Conservation (phyloP, 1,140 invertebrate species). For the Notospermus geniculatus region DNA sequence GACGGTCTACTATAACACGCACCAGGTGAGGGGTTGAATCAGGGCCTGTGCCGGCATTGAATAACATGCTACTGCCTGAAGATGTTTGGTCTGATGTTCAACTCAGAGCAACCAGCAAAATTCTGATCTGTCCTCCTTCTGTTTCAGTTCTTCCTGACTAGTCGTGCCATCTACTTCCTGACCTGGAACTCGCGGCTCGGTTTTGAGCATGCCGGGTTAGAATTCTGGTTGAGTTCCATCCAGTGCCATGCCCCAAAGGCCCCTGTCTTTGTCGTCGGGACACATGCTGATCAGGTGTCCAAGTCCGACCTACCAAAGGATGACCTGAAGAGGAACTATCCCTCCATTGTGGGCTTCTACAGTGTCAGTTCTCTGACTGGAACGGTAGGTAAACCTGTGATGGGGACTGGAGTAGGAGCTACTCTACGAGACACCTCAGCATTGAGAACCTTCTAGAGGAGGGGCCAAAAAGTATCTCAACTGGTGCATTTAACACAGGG, state of each 20-base stretch:
- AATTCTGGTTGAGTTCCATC: constrained; percentile 55
- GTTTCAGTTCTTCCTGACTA: constrained; percentile 55
- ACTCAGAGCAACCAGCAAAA: too few relatives aligned
- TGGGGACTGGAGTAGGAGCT: too few relatives aligned
- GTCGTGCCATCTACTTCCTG: constrained; percentile 50
- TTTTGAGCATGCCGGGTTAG: constrained; percentile 52
- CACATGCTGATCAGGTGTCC: constrained; percentile 41
- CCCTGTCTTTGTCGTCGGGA: constrained; percentile 50
- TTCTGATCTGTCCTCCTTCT: too few relatives aligned
- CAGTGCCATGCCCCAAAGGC: constrained; percentile 52
- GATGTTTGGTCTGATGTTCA: too few relatives aligned
- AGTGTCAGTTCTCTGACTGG: constrained; percentile 25
- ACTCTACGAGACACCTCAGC: too few relatives aligned
- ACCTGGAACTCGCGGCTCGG: constrained; percentile 54
- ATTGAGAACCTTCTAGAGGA: too few relatives aligned
- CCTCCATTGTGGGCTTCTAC: constrained; percentile 28
- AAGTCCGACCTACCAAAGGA: constrained; percentile 22
- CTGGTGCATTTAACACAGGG: too few relatives aligned
- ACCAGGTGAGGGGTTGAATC: too few relatives aligned
- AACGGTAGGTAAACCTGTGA: too few relatives aligned
- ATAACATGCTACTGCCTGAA: too few relatives aligned
- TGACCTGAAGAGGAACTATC: constrained; percentile 23
- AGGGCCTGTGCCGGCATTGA: too few relatives aligned
- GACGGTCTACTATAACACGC: constrained; percentile 51
- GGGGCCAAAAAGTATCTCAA: too few relatives aligned